Base-by-base conservation (phyloP, 2,797 vertebrate genomes). In the Acanthopagrus latus region DNA sequence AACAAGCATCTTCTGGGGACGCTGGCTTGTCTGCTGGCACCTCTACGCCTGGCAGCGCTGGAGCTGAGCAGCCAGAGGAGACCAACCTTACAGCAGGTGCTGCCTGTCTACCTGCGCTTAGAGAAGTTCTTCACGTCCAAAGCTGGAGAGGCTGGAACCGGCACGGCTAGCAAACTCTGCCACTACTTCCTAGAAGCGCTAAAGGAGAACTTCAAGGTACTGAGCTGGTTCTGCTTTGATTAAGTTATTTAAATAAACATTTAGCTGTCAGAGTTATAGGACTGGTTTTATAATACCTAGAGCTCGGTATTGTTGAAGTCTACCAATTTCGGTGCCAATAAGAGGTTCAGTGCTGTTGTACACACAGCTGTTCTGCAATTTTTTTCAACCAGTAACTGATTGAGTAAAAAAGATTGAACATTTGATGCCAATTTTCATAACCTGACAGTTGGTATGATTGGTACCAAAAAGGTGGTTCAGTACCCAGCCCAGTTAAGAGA, bases 91-190 rank as follows among this genome's bases (percentile, higher is more conserved):
- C 98, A 99, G 92, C 96, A 98, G 74, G 98, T 99, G 56, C 94
- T 99, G 83, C 98, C 98, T 3, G 98, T 97, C 91, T 99, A 99
- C 7, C 95, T 99, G 70, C 96, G 96, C 83, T 91, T 99, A 91
- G 98, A 99, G 95, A 99, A 99, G 92, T 97, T 99, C 25, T 99
- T 99, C 92, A 99, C 98, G 11, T 96, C 97, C 86, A 99, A 99
- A 95, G 97, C 98, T 23, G 97, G 98, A 0, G 98, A 99, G 3
- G 97, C 97, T 0, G 98, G 98, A 1, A 94, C 96, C 0, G 95
- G 95, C 67, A 94, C 96, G 0, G 95, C 95, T 20, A 99, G 98
- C 94, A 99, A 99, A 91, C 97, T 99, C 71, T 99, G 98, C 94
- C 98, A 99, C 93, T 98, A 98, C 93, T 99, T 99, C 88, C 92